Conservation (phyloP, 2,113 vertebrate species). For the Acrocephalus arundinaceus region DNA sequence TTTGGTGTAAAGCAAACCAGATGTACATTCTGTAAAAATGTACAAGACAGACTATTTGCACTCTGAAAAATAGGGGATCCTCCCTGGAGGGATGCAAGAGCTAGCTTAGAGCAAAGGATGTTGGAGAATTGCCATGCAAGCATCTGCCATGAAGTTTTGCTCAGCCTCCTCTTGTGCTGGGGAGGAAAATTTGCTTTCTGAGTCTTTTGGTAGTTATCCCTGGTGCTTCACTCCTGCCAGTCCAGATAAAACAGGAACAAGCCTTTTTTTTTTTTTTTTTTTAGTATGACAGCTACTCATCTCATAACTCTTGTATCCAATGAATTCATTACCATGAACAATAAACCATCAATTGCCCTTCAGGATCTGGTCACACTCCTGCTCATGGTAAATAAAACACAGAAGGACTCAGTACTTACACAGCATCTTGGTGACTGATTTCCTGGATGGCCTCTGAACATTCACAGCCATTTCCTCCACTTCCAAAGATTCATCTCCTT, state of each 20-base stretch:
- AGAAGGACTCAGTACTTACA: constrained; percentile 59
- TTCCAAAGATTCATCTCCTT: constrained; percentile 69
- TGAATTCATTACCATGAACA: not conserved
- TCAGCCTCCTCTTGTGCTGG: not conserved
- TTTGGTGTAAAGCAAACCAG: not conserved
- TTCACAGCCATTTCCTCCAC: constrained; percentile 68
- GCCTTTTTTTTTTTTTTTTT: not conserved
- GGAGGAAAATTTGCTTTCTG: not conserved
- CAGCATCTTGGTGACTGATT: constrained; percentile 79
- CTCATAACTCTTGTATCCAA: not conserved
- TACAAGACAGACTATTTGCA: not conserved
- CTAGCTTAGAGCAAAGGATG: not conserved
- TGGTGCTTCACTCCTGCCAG: not conserved
- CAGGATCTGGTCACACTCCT: not conserved
- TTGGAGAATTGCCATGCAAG: not conserved
- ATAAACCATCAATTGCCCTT: not conserved
- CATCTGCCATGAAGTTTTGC: not conserved
- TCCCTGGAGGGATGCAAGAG: not conserved
- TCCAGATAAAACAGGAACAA: not conserved
- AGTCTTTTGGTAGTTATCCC: not conserved
- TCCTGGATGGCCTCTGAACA: constrained; percentile 74
- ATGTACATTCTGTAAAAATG: not conserved
- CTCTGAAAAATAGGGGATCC: not conserved
- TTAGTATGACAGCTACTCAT: not conserved
- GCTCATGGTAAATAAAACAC: not conserved